Conservation (phyloP, 2,797 vertebrate species). For the Rhabdophis nuchalis region DNA sequence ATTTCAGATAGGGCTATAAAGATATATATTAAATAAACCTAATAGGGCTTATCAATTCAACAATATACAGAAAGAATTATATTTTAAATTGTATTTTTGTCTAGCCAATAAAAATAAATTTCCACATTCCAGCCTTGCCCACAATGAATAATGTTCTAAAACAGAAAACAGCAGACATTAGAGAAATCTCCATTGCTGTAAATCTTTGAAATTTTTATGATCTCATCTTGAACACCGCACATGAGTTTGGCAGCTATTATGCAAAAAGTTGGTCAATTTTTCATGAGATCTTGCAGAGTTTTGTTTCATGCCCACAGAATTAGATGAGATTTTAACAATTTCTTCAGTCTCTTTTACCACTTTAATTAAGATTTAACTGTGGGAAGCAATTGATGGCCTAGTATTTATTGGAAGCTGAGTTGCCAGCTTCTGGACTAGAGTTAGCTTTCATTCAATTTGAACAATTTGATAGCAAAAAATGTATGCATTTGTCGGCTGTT, state of each 20-base stretch:
- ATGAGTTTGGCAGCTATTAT: not conserved
- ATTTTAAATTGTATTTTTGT: slow-evolving; percentile 32
- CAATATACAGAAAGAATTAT: slow-evolving; percentile 25
- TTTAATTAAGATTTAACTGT: not conserved
- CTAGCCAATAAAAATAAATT: not conserved
- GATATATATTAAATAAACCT: slow-evolving; percentile 46
- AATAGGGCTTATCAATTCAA: slow-evolving; percentile 40
- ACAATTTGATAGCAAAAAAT: not conserved
- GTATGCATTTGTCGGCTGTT: not conserved
- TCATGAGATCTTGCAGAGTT: not conserved
- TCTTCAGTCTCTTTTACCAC: not conserved
- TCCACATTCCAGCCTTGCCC: not conserved
- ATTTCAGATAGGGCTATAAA: slow-evolving; percentile 39
- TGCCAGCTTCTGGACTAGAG: not conserved
- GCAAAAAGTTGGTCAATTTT: not conserved
- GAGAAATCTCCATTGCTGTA: not conserved
- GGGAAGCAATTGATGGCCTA: not conserved
- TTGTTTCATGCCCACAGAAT: not conserved
- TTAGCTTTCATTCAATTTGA: not conserved
- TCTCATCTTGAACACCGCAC: not conserved
- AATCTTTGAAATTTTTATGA: not conserved
- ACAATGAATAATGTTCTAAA: not conserved
- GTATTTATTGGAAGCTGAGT: not conserved
- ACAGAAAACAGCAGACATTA: not conserved
- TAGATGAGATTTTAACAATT: not conserved